Evolutionary conservation across 1,140 invertebrate genomes (phyloP).

Genomic region (Drosophila biarmipes): DNA sequence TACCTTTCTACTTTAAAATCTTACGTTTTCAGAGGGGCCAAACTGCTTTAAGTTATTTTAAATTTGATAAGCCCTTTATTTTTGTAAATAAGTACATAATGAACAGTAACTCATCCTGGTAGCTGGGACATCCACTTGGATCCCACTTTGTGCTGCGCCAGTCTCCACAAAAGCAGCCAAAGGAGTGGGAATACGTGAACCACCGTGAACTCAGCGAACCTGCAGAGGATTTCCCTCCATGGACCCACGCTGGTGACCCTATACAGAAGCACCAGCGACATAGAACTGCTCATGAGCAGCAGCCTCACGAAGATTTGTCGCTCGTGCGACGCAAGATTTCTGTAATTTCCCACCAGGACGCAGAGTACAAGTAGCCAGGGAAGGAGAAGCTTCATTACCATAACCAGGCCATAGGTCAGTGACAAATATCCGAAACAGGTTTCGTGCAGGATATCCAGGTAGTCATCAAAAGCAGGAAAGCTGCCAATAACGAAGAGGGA

Average conservation of each 20-base stretch:
- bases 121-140: conserved; percentile 5
- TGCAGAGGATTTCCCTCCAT: conserved; percentile 6
- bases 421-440: conserved; percentile 26
- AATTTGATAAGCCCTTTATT: too few relatives aligned
- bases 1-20: too few relatives aligned
- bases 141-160: conserved; percentile 15
- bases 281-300: conserved; percentile 38
- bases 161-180: conserved; percentile 16
- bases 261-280: conserved; percentile 33
- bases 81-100: background rate
- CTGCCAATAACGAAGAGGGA: conserved; percentile 48
- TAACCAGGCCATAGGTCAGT: conserved; percentile 13
- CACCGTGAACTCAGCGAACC: conserved; percentile 13
- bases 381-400: conserved; percentile 39
- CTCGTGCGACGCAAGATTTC: conserved; percentile 3
- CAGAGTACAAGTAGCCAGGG: conserved; percentile 45
- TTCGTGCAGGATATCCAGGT: conserved; percentile 17
- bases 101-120: conserved; percentile 1
- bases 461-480: conserved; percentile 19
- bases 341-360: conserved; percentile 29
- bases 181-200: conserved; percentile 42
- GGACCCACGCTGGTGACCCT: conserved; percentile 2
- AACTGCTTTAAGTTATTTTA: too few relatives aligned
- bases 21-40: too few relatives aligned
- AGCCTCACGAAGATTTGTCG: conserved; percentile 29